phyloP scores from a whole-genome alignment of 2,797 vertebrate species.

The Characodon lateralis region DNA sequence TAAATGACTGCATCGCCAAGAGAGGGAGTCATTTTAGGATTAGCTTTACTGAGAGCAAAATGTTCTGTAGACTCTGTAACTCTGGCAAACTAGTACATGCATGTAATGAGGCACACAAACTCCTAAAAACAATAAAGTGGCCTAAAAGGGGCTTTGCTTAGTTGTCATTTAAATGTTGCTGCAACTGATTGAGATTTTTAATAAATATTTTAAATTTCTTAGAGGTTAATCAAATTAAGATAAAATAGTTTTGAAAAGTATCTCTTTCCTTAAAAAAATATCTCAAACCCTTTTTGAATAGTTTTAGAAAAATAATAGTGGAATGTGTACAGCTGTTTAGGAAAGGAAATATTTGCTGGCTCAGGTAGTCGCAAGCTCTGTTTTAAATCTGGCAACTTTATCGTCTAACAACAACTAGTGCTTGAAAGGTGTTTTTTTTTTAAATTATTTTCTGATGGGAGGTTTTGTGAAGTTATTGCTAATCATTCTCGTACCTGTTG shows the following conservation, averaged over 20 bases:
- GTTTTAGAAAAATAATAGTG: neutral
- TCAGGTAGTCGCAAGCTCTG: too few species aligned
- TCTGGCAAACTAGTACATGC: slow-evolving; percentile 28
- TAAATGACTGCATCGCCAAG: slow-evolving; percentile 63
- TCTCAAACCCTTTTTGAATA: neutral
- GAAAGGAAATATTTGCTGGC: too few species aligned
- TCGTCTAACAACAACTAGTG: too few species aligned
- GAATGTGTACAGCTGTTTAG: neutral
- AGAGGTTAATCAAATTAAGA: neutral
- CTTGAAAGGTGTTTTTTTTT: too few species aligned
- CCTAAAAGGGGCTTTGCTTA: neutral
- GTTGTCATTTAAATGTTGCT: neutral
- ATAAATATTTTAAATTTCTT: too few species aligned
- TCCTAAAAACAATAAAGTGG: slow-evolving; percentile 8
- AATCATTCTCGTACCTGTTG: too few species aligned
- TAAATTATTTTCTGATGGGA: too few species aligned
- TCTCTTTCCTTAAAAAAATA: neutral
- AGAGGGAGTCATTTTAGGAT: slow-evolving; percentile 56
- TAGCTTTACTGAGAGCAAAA: slow-evolving; percentile 54
- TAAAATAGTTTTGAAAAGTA: too few species aligned
- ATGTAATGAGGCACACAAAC: slow-evolving; percentile 10
- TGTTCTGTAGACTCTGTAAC: slow-evolving; percentile 31
- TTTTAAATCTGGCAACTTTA: too few species aligned
- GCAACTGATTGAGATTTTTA: too few species aligned
- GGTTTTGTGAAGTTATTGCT: too few species aligned